Evolutionary conservation across 1,140 invertebrate species (phyloP), one percentile per base, ranked within the genome.

Genomic region (Psilanteris sp.): DNA sequence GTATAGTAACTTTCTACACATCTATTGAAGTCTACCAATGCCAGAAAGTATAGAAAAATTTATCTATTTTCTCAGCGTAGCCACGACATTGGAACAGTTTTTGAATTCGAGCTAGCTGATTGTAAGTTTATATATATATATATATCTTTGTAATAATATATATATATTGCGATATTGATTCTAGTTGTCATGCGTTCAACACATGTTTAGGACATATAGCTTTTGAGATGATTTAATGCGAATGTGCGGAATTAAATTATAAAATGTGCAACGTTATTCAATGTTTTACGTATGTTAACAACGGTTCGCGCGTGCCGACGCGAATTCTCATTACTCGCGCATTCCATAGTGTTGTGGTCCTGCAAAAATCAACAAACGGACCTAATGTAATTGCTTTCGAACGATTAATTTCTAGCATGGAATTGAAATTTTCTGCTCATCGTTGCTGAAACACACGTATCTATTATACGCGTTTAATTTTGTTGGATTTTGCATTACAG

Each of bases 401-500:
- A 83, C 83, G 85, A 87, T 86, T 87, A 86, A 84, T 87, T 78
- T 81, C 79, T 78, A 77, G 80, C 83, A 82, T 86, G 83, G 83
- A 83, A 87, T 85, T 87, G 80, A 85, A 87, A 83, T 83, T 83
- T 81, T 70, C 80, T 57, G 62, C 62, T 73, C 62, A 62, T 62
- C 61, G 61, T 67, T 74, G 61, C 61, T 62, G 71, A 59, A 67
- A 74, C 55, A 41, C 48, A 62, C 46, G 22, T 68, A 62, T 48
- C 57, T 54, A 68, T 68, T 68, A 54, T 37, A 46, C 32, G 62
- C 43, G 32, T 67, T 67, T 48, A 62, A 61, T 67, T 62, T 46
- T 67, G 55, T 22, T 62, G 39, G 27, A 44, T 76, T 68, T 76
- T 62, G 24, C 29, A 18, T 54, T 61, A 27, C 46, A 46, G 16